Conservation (phyloP, 2,113 vertebrate species). For the Sinocyclocheilus anshuiensis region DNA sequence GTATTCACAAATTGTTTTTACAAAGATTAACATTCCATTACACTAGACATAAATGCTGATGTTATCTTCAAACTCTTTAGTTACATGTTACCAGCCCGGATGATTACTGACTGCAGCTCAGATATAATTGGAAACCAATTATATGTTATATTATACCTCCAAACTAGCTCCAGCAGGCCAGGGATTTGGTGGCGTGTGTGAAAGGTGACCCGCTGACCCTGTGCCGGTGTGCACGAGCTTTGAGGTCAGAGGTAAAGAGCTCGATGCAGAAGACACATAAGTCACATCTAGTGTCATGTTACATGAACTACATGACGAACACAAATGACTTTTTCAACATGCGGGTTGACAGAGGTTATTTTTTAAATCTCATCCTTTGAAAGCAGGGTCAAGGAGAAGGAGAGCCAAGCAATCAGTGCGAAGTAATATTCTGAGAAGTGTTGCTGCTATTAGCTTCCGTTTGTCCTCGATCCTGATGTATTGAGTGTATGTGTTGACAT, state of each 20-base stretch:
- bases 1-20: not conserved
- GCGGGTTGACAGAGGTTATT: not conserved
- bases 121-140: slow-evolving; percentile 33
- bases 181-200: slow-evolving; percentile 16
- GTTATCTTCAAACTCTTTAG: slow-evolving; percentile 19
- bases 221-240: not conserved
- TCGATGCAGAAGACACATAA: not conserved
- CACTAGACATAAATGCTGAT: not conserved
- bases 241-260: not conserved
- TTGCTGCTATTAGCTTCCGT: not conserved
- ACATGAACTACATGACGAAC: not conserved
- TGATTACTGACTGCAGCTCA: slow-evolving; percentile 24
- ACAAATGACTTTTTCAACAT: not conserved
- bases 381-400: slow-evolving; percentile 28
- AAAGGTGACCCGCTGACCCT: slow-evolving; percentile 48
- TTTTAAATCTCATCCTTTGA: not conserved
- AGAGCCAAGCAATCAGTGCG: not conserved
- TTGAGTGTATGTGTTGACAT: slow-evolving; percentile 8
- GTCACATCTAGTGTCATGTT: not conserved
- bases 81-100: slow-evolving; percentile 11
- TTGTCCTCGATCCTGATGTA: not conserved
- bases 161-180: slow-evolving; percentile 25
- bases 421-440: slow-evolving; percentile 27
- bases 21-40: not conserved
- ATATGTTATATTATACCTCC: slow-evolving; percentile 44